These are phyloP conservation scores for Lottia gigantea DNA, from an alignment of 2,888 invertebrate species.

Conservation along the genomic window DNA sequence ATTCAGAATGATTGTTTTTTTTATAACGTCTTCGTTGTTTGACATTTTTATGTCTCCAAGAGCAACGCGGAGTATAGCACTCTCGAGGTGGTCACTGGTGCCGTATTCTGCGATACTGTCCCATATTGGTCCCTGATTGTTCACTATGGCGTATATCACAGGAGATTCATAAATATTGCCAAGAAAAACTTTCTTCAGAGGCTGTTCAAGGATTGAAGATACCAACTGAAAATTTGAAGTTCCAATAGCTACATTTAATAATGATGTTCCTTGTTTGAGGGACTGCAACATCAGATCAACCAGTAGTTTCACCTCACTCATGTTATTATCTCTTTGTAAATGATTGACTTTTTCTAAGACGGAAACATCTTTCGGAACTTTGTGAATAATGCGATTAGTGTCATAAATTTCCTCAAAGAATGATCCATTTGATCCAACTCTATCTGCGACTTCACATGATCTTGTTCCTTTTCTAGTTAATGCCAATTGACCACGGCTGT, in stretches of 20 bases:
- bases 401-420: not conserved
- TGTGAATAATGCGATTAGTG: not conserved
- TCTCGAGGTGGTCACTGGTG: not conserved
- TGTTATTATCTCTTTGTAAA: not conserved
- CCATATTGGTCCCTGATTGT: not conserved
- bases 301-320: not conserved
- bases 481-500: not conserved
- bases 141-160: not conserved
- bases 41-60: no score
- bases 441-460: not conserved
- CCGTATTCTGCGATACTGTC: not conserved
- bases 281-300: not conserved
- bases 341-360: not conserved
- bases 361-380: not conserved
- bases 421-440: not conserved
- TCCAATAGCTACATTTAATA: not conserved
- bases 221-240: not conserved
- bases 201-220: not conserved
- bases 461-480: not conserved
- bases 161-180: not conserved
- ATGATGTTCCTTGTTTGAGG: not conserved
- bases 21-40: no score
- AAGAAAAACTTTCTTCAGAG: not conserved
- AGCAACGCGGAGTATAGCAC: no score
- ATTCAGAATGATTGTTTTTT: no score